phyloP scores from a whole-genome alignment of 2,113 vertebrate species.

The Phainopepla nitens region DNA sequence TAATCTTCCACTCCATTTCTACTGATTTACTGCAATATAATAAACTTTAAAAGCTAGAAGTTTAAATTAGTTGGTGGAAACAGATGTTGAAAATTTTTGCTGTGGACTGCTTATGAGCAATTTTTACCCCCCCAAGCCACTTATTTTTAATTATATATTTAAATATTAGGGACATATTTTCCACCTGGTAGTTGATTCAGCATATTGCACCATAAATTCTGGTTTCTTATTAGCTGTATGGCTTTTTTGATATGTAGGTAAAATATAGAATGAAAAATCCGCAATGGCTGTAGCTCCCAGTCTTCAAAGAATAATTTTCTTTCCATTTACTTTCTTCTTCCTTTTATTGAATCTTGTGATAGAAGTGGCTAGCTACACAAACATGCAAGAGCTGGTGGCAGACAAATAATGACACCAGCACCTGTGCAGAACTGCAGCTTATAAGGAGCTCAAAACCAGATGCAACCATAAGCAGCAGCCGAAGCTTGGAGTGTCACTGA shows the following conservation, averaged over 20 bases:
- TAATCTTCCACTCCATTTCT: not conserved
- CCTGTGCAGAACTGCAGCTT: not conserved
- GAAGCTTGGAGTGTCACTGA: not conserved
- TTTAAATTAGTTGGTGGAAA: not conserved
- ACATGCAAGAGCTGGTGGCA: not conserved
- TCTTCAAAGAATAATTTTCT: not conserved
- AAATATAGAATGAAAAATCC: not conserved
- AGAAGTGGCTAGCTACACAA: not conserved
- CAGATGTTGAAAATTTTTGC: not conserved
- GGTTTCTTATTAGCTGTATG: not conserved
- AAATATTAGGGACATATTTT: not conserved
- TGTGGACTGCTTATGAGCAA: not conserved
- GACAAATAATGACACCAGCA: not conserved
- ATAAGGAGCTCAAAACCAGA: not conserved
- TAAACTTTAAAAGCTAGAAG: not conserved
- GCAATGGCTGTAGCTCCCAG: not conserved
- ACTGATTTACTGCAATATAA: slow-evolving; percentile 24
- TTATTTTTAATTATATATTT: not conserved
- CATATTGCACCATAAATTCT: not conserved
- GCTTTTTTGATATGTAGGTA: not conserved
- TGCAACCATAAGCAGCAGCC: not conserved
- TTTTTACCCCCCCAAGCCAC: not conserved
- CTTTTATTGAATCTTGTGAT: not conserved
- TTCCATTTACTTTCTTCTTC: not conserved
- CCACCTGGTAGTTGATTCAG: not conserved